Conservation (phyloP, 37 sponge, comb jelly and placozoan species). For the Halisarca cf. caerulea region DNA sequence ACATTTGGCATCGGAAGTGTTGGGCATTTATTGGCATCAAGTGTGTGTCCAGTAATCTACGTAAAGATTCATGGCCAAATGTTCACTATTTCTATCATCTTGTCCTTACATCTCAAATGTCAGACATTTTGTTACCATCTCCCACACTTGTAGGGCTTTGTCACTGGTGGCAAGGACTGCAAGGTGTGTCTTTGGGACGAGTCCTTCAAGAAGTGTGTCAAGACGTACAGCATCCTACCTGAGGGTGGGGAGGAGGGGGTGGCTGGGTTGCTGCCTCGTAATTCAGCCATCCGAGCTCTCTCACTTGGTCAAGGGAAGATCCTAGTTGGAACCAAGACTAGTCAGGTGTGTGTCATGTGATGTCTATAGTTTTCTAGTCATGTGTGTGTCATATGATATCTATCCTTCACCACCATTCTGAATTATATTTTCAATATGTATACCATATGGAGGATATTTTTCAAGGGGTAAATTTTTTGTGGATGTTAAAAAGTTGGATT, state of each 20-base stretch:
- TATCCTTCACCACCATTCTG: neutral
- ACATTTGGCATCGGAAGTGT: too few species aligned
- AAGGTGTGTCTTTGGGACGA: constrained; percentile 91
- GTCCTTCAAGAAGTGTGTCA: constrained; percentile 57
- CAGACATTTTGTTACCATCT: neutral
- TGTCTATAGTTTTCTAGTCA: neutral
- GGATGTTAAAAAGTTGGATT: too few species aligned
- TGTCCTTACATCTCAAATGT: too few species aligned
- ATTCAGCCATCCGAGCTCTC: constrained; percentile 85
- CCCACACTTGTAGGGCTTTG: constrained; percentile 63
- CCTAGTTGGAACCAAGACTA: constrained; percentile 91
- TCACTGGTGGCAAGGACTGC: constrained; percentile 97
- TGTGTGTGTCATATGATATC: neutral
- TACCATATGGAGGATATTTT: neutral
- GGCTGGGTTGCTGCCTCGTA: constrained; percentile 40
- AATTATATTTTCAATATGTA: neutral
- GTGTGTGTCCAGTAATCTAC: too few species aligned
- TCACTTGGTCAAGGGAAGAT: constrained; percentile 79
- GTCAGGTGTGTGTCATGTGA: constrained; percentile 62
- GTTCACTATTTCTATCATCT: too few species aligned
- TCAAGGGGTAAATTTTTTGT: too few species aligned
- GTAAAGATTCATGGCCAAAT: too few species aligned
- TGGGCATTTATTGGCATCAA: too few species aligned
- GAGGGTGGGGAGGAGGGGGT: constrained; percentile 34
- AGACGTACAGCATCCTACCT: constrained; percentile 65